Conservation (phyloP, 92 coral and sea anemone species). For the Porites rus region DNA sequence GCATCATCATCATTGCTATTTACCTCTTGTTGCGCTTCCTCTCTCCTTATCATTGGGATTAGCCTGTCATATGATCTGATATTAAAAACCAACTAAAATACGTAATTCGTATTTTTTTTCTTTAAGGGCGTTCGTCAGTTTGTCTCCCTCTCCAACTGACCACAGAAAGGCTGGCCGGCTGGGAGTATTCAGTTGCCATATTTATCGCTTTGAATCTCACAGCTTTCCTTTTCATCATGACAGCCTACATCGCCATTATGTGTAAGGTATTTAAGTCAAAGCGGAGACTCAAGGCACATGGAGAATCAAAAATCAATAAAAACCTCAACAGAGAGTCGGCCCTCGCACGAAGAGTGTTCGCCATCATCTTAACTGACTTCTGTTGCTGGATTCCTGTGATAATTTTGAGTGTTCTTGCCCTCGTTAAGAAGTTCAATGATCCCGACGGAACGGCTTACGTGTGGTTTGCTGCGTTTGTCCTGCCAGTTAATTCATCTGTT, state of each 20-base stretch:
- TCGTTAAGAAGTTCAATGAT: no score
- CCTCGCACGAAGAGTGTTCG: no score
- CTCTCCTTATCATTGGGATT: constrained; percentile 39
- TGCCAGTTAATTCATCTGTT: constrained; percentile 60
- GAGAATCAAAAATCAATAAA: constrained; percentile 4
- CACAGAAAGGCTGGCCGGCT: no score
- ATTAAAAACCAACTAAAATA: no score
- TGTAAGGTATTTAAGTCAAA: constrained; percentile 20
- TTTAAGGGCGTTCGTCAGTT: neutral
- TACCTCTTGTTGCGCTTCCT: constrained; percentile 38
- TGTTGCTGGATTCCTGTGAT: no score
- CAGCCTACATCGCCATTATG: constrained; percentile 49
- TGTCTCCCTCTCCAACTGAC: no score
- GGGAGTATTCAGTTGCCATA: no score
- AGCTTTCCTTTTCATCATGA: constrained; percentile 48
- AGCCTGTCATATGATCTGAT: neutral
- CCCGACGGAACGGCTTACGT: constrained; percentile 30
- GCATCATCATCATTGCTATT: no score
- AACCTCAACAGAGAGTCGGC: no score
- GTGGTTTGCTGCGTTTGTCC: constrained; percentile 67
- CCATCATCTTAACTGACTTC: no score
- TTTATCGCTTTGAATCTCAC: constrained; percentile 35
- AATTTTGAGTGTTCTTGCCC: no score
- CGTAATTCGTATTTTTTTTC: neutral
- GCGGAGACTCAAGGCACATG: constrained; percentile 10